These are phyloP conservation scores for Caenorhabditis tropicalis DNA, from an alignment of 1,140 invertebrate species.

Conservation along the genomic window DNA sequence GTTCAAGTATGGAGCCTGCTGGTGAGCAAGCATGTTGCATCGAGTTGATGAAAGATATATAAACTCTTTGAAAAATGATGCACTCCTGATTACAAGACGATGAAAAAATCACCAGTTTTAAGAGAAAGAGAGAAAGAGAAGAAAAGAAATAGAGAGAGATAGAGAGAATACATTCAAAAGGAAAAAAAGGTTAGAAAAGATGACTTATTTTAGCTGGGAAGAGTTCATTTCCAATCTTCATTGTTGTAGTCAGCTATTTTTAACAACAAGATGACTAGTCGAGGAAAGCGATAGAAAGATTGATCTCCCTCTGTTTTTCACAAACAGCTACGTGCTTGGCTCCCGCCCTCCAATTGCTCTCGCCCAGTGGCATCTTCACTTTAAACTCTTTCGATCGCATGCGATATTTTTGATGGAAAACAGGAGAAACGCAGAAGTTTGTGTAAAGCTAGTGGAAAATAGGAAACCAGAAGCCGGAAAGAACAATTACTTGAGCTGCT, in stretches of 20 bases:
- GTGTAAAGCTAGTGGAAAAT: no score
- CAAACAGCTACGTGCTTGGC: not conserved
- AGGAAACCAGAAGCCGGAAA: not conserved
- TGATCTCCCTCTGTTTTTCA: not conserved
- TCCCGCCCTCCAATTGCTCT: conserved; percentile 1
- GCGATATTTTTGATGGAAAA: not conserved
- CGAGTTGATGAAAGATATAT: not conserved
- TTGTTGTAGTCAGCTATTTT: no score
- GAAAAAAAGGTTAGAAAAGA: no score
- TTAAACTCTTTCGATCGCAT: not conserved
- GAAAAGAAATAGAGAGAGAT: not conserved
- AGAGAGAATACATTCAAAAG: no score
- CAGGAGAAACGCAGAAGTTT: not conserved
- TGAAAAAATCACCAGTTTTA: not conserved
- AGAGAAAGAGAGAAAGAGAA: not conserved
- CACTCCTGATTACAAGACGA: no score
- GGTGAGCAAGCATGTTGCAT: not conserved
- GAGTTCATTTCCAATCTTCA: no score
- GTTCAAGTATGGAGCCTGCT: conserved; percentile 7
- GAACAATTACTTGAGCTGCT: not conserved
- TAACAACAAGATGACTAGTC: not conserved
- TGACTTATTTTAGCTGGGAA: no score
- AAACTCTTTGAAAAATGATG: no score
- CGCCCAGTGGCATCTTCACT: not conserved
- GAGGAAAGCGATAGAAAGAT: not conserved